A percentile compares a stretch with the other conserved stretches of the same genome.
Evolutionary conservation across 2,113 vertebrate genomes (phyloP).

Genomic region (Taurulus bubalis): DNA sequence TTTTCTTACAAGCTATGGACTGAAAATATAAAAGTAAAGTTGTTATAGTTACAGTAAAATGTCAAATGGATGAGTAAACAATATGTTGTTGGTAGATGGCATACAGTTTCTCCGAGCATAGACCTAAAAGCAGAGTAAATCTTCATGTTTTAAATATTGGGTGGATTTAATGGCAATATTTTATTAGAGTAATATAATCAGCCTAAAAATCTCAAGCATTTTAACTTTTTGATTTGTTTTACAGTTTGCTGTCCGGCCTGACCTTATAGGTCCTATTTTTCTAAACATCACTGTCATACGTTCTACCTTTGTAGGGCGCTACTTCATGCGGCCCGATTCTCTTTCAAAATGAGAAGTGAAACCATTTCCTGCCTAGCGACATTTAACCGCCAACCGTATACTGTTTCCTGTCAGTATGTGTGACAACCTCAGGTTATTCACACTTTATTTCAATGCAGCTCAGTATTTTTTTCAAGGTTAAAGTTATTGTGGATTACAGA

Average conservation of each 20-base stretch:
- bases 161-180: background rate
- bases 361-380: slow-evolving; percentile 29
- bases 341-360: slow-evolving; percentile 39
- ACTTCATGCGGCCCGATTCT: too few species aligned
- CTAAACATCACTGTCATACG: background rate
- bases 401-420: slow-evolving; percentile 4
- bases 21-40: too few species aligned
- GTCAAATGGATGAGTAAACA: too few species aligned
- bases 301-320: background rate
- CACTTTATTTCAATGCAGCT: background rate
- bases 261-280: background rate
- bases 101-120: background rate
- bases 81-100: too few species aligned
- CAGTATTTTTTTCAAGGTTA: background rate
- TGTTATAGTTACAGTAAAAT: too few species aligned
- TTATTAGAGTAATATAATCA: background rate
- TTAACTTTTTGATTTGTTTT: background rate
- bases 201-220: background rate
- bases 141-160: background rate
- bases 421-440: background rate
- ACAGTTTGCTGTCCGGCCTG: background rate
- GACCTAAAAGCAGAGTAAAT: background rate
- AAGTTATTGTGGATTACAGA: background rate
- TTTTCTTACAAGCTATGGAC: background rate
- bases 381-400: background rate